Conservation (phyloP, 2,113 vertebrate species). For the Platichthys stellatus region DNA sequence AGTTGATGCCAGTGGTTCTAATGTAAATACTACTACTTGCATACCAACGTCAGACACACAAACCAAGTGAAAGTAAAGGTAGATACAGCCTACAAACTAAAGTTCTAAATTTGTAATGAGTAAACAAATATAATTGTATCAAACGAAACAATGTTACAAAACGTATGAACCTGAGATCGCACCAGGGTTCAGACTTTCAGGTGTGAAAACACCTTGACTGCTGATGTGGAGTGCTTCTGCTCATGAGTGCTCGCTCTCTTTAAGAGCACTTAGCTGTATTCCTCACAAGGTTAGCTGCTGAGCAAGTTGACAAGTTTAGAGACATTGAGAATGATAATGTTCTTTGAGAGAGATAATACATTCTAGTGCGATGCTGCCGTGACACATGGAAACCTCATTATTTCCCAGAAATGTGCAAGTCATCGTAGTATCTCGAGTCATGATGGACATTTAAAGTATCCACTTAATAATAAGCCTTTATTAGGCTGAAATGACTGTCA, state of each 20-base stretch:
- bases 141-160: too few species aligned
- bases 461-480: slow-evolving; percentile 4
- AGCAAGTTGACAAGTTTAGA: neutral
- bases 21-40: too few species aligned
- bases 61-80: too few species aligned
- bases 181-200: too few species aligned
- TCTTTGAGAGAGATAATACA: neutral
- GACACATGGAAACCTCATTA: slow-evolving; percentile 1
- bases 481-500: neutral
- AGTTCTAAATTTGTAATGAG: too few species aligned
- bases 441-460: slow-evolving; percentile 4
- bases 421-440: neutral
- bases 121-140: too few species aligned
- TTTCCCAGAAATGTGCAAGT: neutral
- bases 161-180: too few species aligned
- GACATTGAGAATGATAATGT: slow-evolving; percentile 4
- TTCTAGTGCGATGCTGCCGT: neutral
- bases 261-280: neutral
- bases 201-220: neutral
- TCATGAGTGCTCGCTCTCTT: neutral
- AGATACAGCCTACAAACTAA: too few species aligned
- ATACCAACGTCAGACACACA: too few species aligned
- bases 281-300: too few species aligned
- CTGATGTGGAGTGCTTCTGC: neutral
- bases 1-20: too few species aligned